phyloP scores from a whole-genome alignment of 2,113 vertebrate species.

The Odocoileus hemionus region DNA sequence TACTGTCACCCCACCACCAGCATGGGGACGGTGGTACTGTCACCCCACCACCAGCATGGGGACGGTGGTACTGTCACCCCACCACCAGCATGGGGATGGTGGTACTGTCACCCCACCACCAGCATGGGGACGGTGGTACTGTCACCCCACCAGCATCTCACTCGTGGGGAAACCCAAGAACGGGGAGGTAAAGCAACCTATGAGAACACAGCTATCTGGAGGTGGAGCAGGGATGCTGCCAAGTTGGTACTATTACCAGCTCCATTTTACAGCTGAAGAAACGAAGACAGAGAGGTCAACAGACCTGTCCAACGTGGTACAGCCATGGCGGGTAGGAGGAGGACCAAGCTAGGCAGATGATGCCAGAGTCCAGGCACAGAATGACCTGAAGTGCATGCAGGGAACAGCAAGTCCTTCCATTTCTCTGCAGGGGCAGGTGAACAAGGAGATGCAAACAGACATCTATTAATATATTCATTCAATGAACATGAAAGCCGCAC shows the following conservation, averaged over 20 bases:
- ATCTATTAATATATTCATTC: background rate
- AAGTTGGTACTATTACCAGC: background rate
- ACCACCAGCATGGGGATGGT: background rate
- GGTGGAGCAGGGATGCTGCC: background rate
- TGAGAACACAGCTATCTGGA: fast-evolving
- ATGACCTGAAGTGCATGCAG: background rate
- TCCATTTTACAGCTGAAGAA: background rate
- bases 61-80: too few species aligned
- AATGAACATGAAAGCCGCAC: background rate
- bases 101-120: too few species aligned
- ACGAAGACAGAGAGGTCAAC: background rate
- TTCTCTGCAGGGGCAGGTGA: background rate
- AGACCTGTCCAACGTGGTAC: background rate
- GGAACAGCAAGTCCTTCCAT: background rate
- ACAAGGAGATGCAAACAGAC: background rate
- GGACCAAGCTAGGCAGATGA: background rate
- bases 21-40: background rate
- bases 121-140: background rate
- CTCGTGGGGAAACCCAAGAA: background rate
- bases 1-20: too few species aligned
- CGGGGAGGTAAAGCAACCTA: background rate
- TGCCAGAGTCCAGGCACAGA: background rate
- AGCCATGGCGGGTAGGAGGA: background rate
- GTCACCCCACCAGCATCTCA: background rate
- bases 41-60: background rate